Evolutionary conservation across 2,113 vertebrate genomes (phyloP).

Genomic region (Corynorhinus townsendii): DNA sequence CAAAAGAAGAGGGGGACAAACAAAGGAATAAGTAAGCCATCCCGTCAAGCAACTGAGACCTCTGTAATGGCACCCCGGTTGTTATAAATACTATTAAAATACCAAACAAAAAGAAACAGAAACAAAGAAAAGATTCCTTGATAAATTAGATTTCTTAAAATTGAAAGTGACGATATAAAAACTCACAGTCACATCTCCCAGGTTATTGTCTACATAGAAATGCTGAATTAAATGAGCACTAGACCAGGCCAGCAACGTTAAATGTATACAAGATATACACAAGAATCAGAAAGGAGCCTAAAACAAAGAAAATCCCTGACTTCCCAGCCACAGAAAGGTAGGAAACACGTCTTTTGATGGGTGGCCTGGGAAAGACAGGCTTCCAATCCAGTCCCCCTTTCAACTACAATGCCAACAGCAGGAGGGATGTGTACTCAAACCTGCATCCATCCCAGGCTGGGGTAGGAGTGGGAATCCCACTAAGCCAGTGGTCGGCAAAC

Average conservation of each 20-base stretch:
- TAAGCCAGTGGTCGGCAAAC: neutral
- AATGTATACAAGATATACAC: neutral
- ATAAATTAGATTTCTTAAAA: slow-evolving; percentile 17
- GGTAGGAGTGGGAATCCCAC: neutral
- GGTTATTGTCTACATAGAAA: neutral
- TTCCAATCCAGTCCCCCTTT: neutral
- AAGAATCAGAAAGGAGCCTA: slow-evolving; percentile 10
- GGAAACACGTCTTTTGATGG: neutral
- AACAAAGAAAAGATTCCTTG: neutral
- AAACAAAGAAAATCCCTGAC: neutral
- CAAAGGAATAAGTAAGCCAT: slow-evolving; percentile 40
- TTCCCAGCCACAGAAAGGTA: neutral
- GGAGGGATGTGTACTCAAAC: neutral
- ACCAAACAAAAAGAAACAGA: neutral
- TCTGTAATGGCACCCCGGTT: neutral
- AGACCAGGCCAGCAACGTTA: neutral
- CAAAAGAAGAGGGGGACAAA: slow-evolving; percentile 48
- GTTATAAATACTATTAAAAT: slow-evolving; percentile 19
- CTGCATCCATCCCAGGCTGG: neutral
- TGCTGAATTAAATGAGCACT: neutral
- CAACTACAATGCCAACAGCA: neutral
- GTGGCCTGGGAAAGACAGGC: neutral
- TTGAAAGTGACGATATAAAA: slow-evolving; percentile 38
- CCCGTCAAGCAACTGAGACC: neutral
- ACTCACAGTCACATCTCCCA: neutral